Base-by-base conservation (phyloP, 37 sponge, comb jelly and placozoan genomes). In the Agelas oroides region DNA sequence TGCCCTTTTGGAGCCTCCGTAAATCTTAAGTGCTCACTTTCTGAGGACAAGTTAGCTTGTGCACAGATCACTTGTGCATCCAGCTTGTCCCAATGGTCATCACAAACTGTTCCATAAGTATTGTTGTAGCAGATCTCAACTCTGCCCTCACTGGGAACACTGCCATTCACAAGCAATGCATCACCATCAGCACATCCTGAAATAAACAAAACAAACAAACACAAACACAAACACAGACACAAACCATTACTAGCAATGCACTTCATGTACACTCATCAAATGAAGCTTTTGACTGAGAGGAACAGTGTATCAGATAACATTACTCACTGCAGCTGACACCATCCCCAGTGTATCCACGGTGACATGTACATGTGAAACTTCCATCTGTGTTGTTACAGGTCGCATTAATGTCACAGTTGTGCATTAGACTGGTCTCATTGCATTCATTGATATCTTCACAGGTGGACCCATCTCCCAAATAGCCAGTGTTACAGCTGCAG, bases 361-460 rank as follows among this genome's bases (percentile, higher is more conserved):
- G 71, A 30, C 87, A 87, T 6, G 65, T 60, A 36, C 87, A 87
- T 0, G 13, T 32, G 56, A 65, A 87, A 54, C 73, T 33, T 21
- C 87, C 80, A 40, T 31, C 2, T 2, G 41, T 68, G 39, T 86
- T 77, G 13, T 1, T 59, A 69, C 86, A 86, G 13, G 0, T 66
- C 13, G 70, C 70, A 57, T 57, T 53, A 19, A 24, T 37, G 41
- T 62, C 69, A 65, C 81, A 80, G 24, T 58, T 53, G 25, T 54
- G 66, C 1, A 16, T 31, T 0, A 0, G 25, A 36, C 30, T 31
- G 6, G 1, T 33, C 46, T 46, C 46, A 46, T 46, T 46, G 60
- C 88, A 87, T 39, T 87, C 88, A 74, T 80, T 70, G 32, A 75
- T 34, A 55, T 46, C 46, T 46, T 77, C 66, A 52, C 87, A 86